These are phyloP conservation scores for Opisthograptis luteolata DNA, from an alignment of 2,888 invertebrate species.

Conservation along the genomic window DNA sequence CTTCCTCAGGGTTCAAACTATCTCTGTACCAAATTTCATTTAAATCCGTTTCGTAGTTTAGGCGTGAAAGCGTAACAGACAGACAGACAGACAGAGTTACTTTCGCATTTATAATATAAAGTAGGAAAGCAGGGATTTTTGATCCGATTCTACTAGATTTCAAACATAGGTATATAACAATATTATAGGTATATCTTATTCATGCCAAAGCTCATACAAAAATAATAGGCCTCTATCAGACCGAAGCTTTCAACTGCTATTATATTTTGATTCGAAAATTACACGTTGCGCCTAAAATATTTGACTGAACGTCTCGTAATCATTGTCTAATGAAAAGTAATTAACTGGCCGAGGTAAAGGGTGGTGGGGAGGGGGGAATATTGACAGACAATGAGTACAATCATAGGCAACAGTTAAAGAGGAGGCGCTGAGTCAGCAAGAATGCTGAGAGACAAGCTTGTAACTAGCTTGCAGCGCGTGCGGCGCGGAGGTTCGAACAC, in stretches of 20 bases:
- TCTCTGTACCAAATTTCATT: too few species aligned
- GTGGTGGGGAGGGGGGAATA: slow-evolving; percentile 39
- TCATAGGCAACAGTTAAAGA: slow-evolving; percentile 77
- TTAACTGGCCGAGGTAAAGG: slow-evolving; percentile 61
- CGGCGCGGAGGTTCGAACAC: slow-evolving; percentile 32
- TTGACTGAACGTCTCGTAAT: slow-evolving; percentile 32
- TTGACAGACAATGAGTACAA: slow-evolving; percentile 82
- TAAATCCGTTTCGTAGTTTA: too few species aligned
- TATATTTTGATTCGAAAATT: slow-evolving; percentile 36
- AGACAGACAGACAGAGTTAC: too few species aligned
- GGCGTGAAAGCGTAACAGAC: too few species aligned
- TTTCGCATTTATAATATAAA: too few species aligned
- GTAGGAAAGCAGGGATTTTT: too few species aligned
- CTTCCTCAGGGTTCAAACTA: too few species aligned
- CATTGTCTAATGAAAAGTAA: slow-evolving; percentile 80
- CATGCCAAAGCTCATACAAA: not conserved
- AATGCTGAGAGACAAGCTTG: slow-evolving; percentile 65
- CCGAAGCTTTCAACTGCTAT: slow-evolving; percentile 15
- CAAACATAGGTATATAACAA: not conserved
- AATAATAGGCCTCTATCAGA: slow-evolving; percentile 4
- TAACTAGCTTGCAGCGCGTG: slow-evolving; percentile 62
- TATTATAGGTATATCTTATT: slow-evolving; percentile 1
- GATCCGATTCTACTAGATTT: too few species aligned
- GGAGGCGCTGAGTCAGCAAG: slow-evolving; percentile 79
- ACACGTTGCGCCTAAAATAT: slow-evolving; percentile 40